Conservation (phyloP, 2,113 vertebrate genomes). For the Callipepla californica region DNA sequence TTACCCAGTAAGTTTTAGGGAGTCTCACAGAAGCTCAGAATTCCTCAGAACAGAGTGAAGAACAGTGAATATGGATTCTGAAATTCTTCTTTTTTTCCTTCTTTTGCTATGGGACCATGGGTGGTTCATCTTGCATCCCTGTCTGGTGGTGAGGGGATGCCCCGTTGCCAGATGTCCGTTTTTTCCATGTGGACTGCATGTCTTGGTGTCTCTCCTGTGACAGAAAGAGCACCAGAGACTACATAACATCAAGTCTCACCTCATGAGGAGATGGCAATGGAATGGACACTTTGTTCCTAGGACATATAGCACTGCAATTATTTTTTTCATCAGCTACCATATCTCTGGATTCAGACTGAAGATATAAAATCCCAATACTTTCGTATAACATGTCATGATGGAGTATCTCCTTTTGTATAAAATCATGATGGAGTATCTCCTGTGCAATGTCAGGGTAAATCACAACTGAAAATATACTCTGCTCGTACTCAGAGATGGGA, state of each 20-base stretch:
- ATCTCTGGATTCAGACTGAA: not conserved
- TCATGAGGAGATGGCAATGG: not conserved
- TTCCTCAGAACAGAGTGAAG: not conserved
- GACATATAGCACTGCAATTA: not conserved
- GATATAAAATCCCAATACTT: not conserved
- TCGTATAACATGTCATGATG: not conserved
- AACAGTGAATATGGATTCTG: rapidly evolving
- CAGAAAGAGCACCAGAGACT: not conserved
- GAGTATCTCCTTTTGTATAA: not conserved
- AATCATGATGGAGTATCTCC: not conserved
- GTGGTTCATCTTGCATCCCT: not conserved
- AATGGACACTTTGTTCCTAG: not conserved
- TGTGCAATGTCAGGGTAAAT: not conserved
- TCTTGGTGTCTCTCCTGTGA: not conserved
- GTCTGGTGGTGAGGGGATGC: not conserved
- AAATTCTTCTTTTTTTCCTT: not conserved
- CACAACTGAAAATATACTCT: rapidly evolving
- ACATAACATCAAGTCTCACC: not conserved
- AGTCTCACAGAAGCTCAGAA: not conserved
- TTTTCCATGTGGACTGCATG: not conserved
- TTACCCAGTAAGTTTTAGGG: not conserved
- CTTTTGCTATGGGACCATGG: not conserved
- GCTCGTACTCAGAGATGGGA: not conserved
- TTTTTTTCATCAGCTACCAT: not conserved
- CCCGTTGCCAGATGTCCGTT: not conserved